Conservation (phyloP, 2,797 vertebrate species). For the Hydrocynus forskahlii region DNA sequence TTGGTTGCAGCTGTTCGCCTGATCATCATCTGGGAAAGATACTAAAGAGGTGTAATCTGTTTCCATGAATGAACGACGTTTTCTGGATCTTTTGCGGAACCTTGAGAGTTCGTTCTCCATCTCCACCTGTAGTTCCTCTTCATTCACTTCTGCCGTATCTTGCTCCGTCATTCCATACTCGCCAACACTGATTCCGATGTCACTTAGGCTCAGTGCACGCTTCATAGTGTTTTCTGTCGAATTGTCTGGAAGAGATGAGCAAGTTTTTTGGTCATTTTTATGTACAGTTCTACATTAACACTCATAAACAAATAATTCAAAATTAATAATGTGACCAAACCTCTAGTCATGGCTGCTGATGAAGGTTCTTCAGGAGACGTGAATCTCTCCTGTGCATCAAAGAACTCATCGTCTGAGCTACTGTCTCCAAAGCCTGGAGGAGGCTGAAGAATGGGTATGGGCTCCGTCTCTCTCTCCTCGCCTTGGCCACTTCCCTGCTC, state of each 20-base stretch:
- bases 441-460: constrained; percentile 76
- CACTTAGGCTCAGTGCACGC: constrained; percentile 64
- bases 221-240: constrained; percentile 53
- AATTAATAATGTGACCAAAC: constrained; percentile 53
- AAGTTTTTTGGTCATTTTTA: neutral
- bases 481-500: constrained; percentile 42
- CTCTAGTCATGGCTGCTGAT: constrained; percentile 71
- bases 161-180: constrained; percentile 41
- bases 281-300: neutral
- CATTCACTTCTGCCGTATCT: constrained; percentile 31
- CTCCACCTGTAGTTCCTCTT: constrained; percentile 53
- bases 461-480: constrained; percentile 43
- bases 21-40: constrained; percentile 72
- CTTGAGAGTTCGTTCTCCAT: constrained; percentile 61
- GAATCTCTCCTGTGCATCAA: constrained; percentile 90
- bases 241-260: constrained; percentile 62
- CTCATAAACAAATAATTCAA: constrained; percentile 3
- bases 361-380: constrained; percentile 74
- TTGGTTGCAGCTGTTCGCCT: constrained; percentile 51
- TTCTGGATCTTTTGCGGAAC: constrained; percentile 73
- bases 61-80: constrained; percentile 81
- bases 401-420: constrained; percentile 97
- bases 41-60: constrained; percentile 79
- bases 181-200: constrained; percentile 61
- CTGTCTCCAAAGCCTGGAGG: constrained; percentile 89